Percentiles rank a stretch among this genome's conserved stretches.
Conservation (phyloP, 1,140 invertebrate genomes). For the Neodiprion fabricii region DNA sequence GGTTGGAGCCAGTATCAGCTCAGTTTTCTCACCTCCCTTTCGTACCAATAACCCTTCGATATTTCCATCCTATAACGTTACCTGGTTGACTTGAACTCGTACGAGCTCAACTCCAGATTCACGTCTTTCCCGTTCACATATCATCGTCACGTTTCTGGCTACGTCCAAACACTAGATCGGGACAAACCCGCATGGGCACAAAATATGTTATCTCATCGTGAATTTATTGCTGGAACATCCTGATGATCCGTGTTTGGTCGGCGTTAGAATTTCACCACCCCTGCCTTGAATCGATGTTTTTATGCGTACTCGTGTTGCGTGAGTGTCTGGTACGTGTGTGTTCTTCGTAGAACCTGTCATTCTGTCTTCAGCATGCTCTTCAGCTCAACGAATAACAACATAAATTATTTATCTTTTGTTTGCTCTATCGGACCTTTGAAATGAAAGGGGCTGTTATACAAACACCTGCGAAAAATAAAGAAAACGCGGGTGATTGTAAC, state of each 20-base stretch:
- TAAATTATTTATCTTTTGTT: conserved; percentile 30
- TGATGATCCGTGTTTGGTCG: background rate
- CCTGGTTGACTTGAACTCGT: background rate
- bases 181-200: too few species aligned
- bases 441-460: conserved; percentile 26
- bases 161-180: background rate
- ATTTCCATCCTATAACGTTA: background rate
- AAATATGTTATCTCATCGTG: too few species aligned
- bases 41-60: conserved; percentile 21
- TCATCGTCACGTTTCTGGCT: background rate
- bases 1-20: conserved; percentile 63
- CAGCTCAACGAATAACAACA: conserved; percentile 26
- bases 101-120: conserved; percentile 1
- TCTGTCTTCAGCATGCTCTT: conserved; percentile 29
- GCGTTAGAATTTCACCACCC: background rate
- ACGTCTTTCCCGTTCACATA: background rate
- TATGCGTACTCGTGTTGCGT: conserved; percentile 32
- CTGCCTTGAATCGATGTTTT: conserved; percentile 28
- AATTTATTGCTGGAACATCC: background rate
- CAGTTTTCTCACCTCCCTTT: conserved; percentile 54
- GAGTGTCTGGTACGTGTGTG: conserved; percentile 42
- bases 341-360: conserved; percentile 16
- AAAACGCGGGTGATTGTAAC: background rate
- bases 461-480: background rate
- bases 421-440: conserved; percentile 27